A percentile compares a stretch with the other conserved stretches of the same genome.
Conservation (phyloP, 64 coral and sea anemone genomes). For the Porites australiensis region DNA sequence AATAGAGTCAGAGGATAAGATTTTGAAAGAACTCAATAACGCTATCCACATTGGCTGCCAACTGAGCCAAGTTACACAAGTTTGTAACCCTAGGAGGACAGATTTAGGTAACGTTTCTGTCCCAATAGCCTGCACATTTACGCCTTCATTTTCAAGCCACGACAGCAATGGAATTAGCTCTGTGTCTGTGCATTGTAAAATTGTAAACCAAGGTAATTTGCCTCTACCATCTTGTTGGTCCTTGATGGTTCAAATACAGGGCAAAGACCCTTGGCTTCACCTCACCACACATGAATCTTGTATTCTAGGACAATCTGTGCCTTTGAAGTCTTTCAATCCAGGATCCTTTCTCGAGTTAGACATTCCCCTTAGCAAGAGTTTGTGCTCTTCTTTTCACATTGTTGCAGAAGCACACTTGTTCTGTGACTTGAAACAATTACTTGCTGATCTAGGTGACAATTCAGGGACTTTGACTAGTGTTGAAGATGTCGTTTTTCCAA, state of each 20-base stretch:
- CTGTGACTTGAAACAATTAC: constrained; percentile 18
- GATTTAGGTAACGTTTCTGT: background rate
- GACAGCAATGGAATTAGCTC: background rate
- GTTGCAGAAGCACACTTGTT: background rate
- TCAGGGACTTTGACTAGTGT: background rate
- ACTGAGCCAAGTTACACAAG: background rate
- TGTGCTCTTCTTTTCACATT: constrained; percentile 33
- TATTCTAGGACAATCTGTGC: background rate
- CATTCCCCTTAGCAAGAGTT: constrained; percentile 7
- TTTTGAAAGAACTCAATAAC: constrained; percentile 32
- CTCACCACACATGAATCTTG: background rate
- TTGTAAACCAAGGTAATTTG: constrained; percentile 32
- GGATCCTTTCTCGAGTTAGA: background rate
- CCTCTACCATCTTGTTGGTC: constrained; percentile 20
- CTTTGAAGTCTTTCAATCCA: constrained; percentile 3
- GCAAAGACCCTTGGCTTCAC: constrained; percentile 18
- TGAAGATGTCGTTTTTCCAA: background rate
- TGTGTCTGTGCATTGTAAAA: constrained; percentile 11
- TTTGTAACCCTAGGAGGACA: background rate
- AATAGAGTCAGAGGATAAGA: background rate
- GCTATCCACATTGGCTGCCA: constrained; percentile 23
- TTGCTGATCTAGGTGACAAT: background rate
- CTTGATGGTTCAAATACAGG: constrained; percentile 12
- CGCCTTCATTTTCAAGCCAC: background rate
- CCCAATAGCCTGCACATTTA: background rate